phyloP scores from a whole-genome alignment of 2,797 vertebrate species.

The Eupleurogrammus muticus region DNA sequence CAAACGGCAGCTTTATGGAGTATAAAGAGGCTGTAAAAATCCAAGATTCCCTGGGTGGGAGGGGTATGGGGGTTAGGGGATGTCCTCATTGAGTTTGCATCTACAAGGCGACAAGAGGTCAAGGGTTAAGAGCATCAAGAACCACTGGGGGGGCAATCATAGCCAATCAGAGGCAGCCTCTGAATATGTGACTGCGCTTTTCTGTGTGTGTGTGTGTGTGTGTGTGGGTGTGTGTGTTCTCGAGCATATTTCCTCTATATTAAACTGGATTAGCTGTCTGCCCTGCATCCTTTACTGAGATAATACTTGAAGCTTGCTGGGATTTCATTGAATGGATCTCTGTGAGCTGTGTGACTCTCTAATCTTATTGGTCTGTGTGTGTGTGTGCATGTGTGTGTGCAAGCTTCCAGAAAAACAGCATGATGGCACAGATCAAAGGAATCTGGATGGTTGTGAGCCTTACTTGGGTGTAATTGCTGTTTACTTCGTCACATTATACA shows the following conservation, averaged over 20 bases:
- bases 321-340: conserved; percentile 75
- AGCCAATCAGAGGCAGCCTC: conserved; percentile 7
- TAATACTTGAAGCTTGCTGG: conserved; percentile 69
- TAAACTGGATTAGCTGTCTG: conserved; percentile 78
- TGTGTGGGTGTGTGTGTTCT: conserved; percentile 30
- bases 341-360: conserved; percentile 61
- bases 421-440: conserved; percentile 76
- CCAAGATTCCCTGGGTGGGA: conserved; percentile 25
- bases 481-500: conserved; percentile 81
- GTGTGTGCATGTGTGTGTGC: conserved; percentile 6
- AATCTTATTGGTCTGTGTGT: conserved; percentile 62
- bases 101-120: conserved; percentile 35
- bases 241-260: conserved; percentile 67
- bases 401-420: conserved; percentile 47
- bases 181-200: not conserved
- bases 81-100: conserved; percentile 39
- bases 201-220: not conserved
- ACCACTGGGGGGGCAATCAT: not conserved
- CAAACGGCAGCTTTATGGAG: conserved; percentile 57
- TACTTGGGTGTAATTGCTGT: conserved; percentile 79
- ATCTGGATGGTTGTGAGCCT: conserved; percentile 65
- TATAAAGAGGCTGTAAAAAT: conserved; percentile 59
- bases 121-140: conserved; percentile 49
- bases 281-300: conserved; percentile 73
- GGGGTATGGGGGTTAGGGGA: conserved; percentile 14